Base-by-base conservation (phyloP, 2,113 vertebrate genomes). In the Brachyhypopomus occidentalis region DNA sequence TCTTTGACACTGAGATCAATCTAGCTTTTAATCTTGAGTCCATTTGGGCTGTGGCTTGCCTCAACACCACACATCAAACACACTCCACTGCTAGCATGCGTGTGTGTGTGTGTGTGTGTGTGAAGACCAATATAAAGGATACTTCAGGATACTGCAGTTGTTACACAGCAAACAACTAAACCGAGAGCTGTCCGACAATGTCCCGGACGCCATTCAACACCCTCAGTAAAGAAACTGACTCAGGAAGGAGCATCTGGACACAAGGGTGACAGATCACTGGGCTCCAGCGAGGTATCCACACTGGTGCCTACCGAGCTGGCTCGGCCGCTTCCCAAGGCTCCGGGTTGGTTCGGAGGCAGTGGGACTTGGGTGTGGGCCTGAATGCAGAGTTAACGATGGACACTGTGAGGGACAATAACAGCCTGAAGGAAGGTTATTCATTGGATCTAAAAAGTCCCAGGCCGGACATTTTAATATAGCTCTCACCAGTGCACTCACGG, bases 1-100 rank as follows among this genome's bases (percentile, higher is more conserved):
- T 63, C 78, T 63, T 83, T 80, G 82, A 89, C 88, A 86, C 78
- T 85, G 78, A 87, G 88, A 87, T 88, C 84, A 87, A 86, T 88
- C 81, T 84, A 74, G 62, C 84, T 52, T 72, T 83, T 86, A 84
- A 88, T 78, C 77, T 81, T 59, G 75, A 45, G 34, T 77, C 69
- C 79, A 78, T 64, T 75, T 85, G 73, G 75, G 77, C 79, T 69
- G 60, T 77, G 74, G 77, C 84, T 75, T 69, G 59, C 60, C 77
- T 72, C 64, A 63, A 59, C 52, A 17, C 64, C 64, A 63, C 79
- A 85, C 83, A 81, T 83, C 82, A 84, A 83, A 87, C 62, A 80
- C 84, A 80, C 67, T 75, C 62, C 76, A 59, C 67, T 41, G 64
- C 77, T 77, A 38, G 30, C 69, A 19, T 62, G 66, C 70, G 62